Evolutionary conservation across 2,888 invertebrate genomes (phyloP).

Genomic region (Leptopilina drosophilae): DNA sequence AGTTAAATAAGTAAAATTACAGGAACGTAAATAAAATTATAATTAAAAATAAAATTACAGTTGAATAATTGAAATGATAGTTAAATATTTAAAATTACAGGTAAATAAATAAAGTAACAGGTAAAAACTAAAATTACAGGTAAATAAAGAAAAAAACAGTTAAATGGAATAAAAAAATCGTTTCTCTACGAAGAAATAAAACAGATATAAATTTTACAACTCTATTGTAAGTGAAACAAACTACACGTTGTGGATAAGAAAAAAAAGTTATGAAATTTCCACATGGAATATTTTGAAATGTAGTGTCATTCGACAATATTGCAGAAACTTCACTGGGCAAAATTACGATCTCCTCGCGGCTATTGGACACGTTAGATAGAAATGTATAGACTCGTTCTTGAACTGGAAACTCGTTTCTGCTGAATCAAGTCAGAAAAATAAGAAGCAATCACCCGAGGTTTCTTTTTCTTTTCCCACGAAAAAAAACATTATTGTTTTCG

Average conservation of each 20-base stretch:
- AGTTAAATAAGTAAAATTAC: no score
- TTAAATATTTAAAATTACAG: no score
- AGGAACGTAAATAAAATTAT: no score
- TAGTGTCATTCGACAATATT: slow-evolving; percentile 21
- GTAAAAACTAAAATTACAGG: no score
- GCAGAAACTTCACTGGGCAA: slow-evolving; percentile 52
- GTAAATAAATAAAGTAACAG: no score
- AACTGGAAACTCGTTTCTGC: slow-evolving; percentile 15
- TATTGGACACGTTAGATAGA: slow-evolving; percentile 58
- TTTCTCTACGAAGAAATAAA: no score
- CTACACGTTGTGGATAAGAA: background rate
- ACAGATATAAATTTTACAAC: background rate
- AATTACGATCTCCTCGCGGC: slow-evolving; percentile 59
- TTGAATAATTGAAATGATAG: no score
- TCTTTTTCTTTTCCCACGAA: background rate
- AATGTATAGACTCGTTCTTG: slow-evolving; percentile 46
- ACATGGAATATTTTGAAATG: slow-evolving; percentile 2
- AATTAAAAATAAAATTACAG: no score
- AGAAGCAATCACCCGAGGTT: background rate
- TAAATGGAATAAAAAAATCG: no score
- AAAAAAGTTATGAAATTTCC: background rate
- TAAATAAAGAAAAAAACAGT: no score
- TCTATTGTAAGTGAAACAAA: background rate
- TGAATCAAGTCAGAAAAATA: slow-evolving; percentile 2
- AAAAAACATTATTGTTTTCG: background rate